Percentiles rank a stretch among this genome's conserved stretches.
Conservation (phyloP, 92 coral and sea anemone genomes). For the Bergia sp. region DNA sequence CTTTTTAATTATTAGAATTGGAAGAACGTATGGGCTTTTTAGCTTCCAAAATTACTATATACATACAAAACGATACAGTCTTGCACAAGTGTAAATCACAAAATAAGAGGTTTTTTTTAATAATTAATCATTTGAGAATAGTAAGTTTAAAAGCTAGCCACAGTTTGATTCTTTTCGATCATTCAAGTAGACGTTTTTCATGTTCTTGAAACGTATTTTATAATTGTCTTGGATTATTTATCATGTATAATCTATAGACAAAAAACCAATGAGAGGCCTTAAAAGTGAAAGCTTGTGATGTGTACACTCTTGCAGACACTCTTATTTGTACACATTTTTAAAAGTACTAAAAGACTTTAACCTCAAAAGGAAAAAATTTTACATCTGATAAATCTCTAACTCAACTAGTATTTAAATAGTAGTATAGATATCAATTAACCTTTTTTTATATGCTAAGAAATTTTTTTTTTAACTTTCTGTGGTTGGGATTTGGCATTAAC, state of each 20-base stretch:
- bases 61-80: too few relatives aligned
- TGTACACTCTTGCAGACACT: not conserved
- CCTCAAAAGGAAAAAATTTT: not conserved
- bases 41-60: not conserved
- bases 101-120: not conserved
- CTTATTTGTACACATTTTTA: not conserved
- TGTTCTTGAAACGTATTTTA: not conserved
- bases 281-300: not conserved
- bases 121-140: not conserved
- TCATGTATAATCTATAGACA: not conserved
- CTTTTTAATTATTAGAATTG: not conserved
- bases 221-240: not conserved
- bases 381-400: not conserved
- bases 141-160: too few relatives aligned
- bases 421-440: not conserved
- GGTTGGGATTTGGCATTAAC: constrained; percentile 7
- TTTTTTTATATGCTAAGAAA: not conserved
- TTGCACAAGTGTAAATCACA: not conserved
- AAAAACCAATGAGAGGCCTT: constrained; percentile 11
- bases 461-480: not conserved
- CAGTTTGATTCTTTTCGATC: not conserved
- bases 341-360: not conserved
- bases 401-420: not conserved
- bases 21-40: not conserved
- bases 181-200: not conserved